Evolutionary conservation across 2,113 vertebrate species (phyloP), one percentile per base, ranked within the genome.

Genomic region (Antennarius striatus): DNA sequence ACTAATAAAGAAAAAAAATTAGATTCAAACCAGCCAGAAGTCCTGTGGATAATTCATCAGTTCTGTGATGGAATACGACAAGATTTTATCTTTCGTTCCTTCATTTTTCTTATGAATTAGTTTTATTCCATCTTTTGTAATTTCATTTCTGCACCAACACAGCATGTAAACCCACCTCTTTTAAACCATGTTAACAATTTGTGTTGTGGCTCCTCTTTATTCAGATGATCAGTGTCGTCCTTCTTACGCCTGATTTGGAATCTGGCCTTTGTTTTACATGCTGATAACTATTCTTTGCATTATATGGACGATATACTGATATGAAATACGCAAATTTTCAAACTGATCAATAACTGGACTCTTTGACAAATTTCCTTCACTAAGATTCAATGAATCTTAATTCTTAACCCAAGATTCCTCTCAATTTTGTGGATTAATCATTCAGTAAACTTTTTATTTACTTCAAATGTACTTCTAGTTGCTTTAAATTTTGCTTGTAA

Each of bases 381-480:
- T 22, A 22, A 22, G 22, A 22, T 22, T 22, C 22, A 22, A 22
- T 22, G 22, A 22, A 22, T 22, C 22, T 2, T 22, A 22, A 22
- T 22, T 22, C 22, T 22, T 22, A 22, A 22, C 22, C 39, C 4
- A 14, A 74, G 62, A 84, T 59, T 73, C 75, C 57, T 75, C 58
- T n/a, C 68, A 79, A 72, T 86, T 83, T 49, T 78, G 52, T 68
- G 47, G 52, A 85, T 91, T 86, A 82, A 76, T 74, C 12, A 11
- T 75, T 85, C 76, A 67, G 73, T 81, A 91, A 92, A 91, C 84
- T 87, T 86, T 79, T 67, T 55, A 90, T 88, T 83, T 66, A 74
- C 88, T 89, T 90, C 74, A 88, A 88, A 87, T 83, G 76, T n/a
- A 11, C 22, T 47, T 43, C 78, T 54, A 76, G 66, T 82, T 79